These are phyloP conservation scores for Apoda limacodes DNA, from an alignment of 2,888 invertebrate species.

Conservation along the genomic window DNA sequence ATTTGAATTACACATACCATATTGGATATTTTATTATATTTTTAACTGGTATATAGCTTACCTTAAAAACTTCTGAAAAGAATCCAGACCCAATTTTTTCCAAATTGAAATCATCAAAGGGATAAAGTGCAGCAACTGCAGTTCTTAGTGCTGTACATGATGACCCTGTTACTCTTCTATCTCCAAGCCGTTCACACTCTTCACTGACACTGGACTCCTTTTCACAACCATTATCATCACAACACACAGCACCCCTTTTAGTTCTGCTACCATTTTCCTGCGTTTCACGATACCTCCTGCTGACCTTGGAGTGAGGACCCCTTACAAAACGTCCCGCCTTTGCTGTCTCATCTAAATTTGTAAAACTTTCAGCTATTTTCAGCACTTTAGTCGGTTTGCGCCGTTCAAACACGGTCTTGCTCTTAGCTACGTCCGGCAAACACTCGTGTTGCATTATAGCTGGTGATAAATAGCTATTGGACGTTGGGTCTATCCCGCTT, in stretches of 20 bases:
- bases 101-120: slow-evolving; percentile 92
- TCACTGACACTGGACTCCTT: slow-evolving; percentile 65
- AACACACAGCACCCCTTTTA: slow-evolving; percentile 54
- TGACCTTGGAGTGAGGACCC: slow-evolving; percentile 53
- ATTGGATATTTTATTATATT: slow-evolving; percentile 11
- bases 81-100: slow-evolving; percentile 96
- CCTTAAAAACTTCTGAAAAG: slow-evolving; percentile 98
- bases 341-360: slow-evolving; percentile 61
- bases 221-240: slow-evolving; percentile 52
- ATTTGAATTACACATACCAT: slow-evolving; percentile 1
- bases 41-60: no score
- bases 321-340: slow-evolving; percentile 57
- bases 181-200: slow-evolving; percentile 57
- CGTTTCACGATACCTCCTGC: slow-evolving; percentile 41
- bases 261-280: slow-evolving; percentile 41
- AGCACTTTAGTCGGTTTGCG: slow-evolving; percentile 63
- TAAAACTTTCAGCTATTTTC: slow-evolving; percentile 67
- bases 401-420: slow-evolving; percentile 39
- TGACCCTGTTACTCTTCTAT: slow-evolving; percentile 56
- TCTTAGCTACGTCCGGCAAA: slow-evolving; percentile 43
- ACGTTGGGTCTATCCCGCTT: slow-evolving; percentile 39
- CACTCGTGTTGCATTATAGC: slow-evolving; percentile 66
- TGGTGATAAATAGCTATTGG: slow-evolving; percentile 33
- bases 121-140: slow-evolving; percentile 91
- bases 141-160: slow-evolving; percentile 92